Evolutionary conservation across 1,140 invertebrate genomes (phyloP).

Genomic region (Megalonaias nervosa): DNA sequence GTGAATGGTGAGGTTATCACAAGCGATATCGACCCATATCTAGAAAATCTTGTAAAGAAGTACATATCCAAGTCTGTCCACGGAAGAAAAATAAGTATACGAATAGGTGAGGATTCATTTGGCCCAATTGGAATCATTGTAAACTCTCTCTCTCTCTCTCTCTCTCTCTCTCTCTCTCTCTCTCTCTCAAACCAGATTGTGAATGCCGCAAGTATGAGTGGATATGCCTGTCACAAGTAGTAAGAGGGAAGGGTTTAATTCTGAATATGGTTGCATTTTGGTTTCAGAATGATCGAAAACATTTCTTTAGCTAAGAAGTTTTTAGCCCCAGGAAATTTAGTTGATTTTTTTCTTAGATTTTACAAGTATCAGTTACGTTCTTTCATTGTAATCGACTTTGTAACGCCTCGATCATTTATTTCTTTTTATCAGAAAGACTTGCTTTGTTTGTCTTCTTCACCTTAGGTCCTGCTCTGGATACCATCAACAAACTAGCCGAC

Average conservation of each 20-base stretch:
- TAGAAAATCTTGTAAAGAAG: constrained; percentile 35
- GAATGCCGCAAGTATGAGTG: no score
- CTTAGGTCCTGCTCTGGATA: constrained; percentile 31
- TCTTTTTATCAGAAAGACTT: background rate
- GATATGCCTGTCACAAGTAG: no score
- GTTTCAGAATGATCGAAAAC: no score
- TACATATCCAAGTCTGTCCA: constrained; percentile 44
- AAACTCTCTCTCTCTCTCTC: background rate
- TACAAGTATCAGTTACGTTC: background rate
- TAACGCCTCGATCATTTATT: no score
- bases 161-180: no score
- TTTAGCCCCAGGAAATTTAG: no score
- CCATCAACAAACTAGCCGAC: constrained; percentile 10
- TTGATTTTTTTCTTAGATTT: no score
- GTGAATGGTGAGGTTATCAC: constrained; percentile 45
- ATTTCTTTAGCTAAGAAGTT: no score
- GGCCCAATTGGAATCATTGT: background rate
- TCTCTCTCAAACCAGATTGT: no score
- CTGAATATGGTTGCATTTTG: no score
- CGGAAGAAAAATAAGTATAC: constrained; percentile 50
- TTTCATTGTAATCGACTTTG: background rate
- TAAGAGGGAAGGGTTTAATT: no score
- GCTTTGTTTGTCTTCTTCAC: background rate
- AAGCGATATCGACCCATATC: constrained; percentile 41
- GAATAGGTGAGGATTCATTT: constrained; percentile 33